Evolutionary conservation across 2,888 invertebrate genomes (phyloP), one percentile per base, ranked within the genome.

Genomic region (Leptinotarsa rubiginosa): DNA sequence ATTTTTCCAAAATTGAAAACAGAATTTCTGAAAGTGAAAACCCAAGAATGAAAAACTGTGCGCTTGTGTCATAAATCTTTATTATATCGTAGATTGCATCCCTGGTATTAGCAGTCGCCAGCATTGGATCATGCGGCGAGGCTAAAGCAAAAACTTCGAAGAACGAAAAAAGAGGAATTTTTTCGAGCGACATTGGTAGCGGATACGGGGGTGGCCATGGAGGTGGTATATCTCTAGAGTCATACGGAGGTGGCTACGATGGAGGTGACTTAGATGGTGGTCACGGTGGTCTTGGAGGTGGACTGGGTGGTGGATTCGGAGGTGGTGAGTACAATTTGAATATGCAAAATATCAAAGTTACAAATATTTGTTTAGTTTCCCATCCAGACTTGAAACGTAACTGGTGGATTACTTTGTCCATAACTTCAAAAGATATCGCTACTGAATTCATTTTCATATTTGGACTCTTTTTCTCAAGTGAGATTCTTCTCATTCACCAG

Each of bases 81-180:
- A 41, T 41, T 41, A 41, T 56, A 50, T 75, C 66, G n/a, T 75
- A 84, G 84, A 77, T 83, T 64, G 78, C 76, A 64, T 74, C 81
- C 56, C 71, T 81, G 62, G 70, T 84, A 66, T 67, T 84, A 74
- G 84, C 84, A 84, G 82, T 84, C 83, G 82, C 81, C 80, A 77
- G 81, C 78, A 73, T 79, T 22, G 80, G 78, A 4, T 69, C 52
- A 72, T 82, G 82, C 78, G 84, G 84, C 74, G 82, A 84, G 83
- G 83, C 84, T 79, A 79, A 74, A 68, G 79, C 81, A 50, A 68
- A 73, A 65, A 70, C 69, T 2, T 79, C 79, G 56, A 83, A 82
- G 73, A 83, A 75, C 70, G 84, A 82, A 70, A 84, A 84, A 79
- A 79, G 84, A 22, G 84, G 84, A 31, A 83, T 84, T 67, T 77